These are phyloP conservation scores for Anolis sagrei DNA, from an alignment of 2,113 vertebrate genomes.

Conservation along the genomic window DNA sequence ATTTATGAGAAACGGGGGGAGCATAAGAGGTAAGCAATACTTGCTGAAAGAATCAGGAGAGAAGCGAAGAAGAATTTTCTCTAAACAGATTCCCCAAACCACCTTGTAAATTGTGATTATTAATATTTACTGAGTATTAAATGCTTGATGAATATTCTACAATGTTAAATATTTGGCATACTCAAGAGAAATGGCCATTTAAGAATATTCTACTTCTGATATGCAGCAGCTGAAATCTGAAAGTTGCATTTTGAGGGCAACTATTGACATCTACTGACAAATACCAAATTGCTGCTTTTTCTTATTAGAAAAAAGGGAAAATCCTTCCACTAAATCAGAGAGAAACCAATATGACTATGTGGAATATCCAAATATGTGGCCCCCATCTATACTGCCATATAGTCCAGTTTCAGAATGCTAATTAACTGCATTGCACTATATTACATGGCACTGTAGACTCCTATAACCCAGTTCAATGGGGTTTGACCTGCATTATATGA, in stretches of 20 bases:
- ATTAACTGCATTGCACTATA: no score
- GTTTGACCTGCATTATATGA: no score
- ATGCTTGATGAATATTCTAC: background rate
- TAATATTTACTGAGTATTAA: background rate
- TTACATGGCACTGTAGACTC: no score
- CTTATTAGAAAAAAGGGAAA: background rate
- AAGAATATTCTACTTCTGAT: background rate
- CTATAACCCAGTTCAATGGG: no score
- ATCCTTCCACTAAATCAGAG: background rate
- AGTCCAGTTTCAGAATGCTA: no score
- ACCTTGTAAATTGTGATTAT: background rate
- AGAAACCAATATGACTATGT: no score
- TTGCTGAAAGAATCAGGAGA: conserved; percentile 19
- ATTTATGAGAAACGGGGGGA: conserved; percentile 25
- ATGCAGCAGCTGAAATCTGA: background rate
- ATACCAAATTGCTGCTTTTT: background rate
- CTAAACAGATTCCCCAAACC: background rate
- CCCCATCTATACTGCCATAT: no score
- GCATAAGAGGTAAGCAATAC: background rate
- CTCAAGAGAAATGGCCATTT: background rate
- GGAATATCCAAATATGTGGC: background rate
- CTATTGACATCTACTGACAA: background rate
- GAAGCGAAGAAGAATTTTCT: background rate
- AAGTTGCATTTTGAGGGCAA: background rate
- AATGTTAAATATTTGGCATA: background rate